A percentile compares a stretch with the other conserved stretches of the same genome.
These are phyloP conservation scores for Rynchops niger DNA, from an alignment of 2,113 vertebrate species.

Conservation along the genomic window DNA sequence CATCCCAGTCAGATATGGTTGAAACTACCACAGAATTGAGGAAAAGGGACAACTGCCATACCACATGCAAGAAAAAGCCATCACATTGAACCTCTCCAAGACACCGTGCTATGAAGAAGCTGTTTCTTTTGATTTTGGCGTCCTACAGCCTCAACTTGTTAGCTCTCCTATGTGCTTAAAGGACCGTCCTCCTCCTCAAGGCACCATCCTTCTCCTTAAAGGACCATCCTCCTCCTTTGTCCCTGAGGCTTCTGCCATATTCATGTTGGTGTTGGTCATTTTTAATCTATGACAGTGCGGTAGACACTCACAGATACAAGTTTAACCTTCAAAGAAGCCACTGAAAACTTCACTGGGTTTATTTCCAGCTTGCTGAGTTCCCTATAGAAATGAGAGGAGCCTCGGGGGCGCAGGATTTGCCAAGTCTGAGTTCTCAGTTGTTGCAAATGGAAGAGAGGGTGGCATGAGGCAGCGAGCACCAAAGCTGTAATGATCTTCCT, in stretches of 20 bases:
- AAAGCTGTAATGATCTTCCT: conserved; percentile 29
- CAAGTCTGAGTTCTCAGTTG: not conserved
- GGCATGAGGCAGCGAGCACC: not conserved
- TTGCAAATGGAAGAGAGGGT: not conserved
- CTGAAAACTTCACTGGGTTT: not conserved
- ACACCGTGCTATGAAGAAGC: not conserved
- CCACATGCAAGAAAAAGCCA: accelerated
- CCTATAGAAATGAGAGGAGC: not conserved
- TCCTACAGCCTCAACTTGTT: not conserved
- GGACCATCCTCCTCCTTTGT: not conserved
- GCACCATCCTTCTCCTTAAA: not conserved
- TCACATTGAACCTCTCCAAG: not conserved
- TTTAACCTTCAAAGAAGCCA: not conserved
- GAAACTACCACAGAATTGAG: not conserved
- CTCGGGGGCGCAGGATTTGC: not conserved
- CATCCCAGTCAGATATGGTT: not conserved
- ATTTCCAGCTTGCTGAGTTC: not conserved
- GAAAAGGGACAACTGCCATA: not conserved
- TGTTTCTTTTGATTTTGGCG: not conserved
- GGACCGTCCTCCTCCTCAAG: not conserved
- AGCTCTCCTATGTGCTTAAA: not conserved
- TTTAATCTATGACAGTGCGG: not conserved
- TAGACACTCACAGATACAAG: not conserved
- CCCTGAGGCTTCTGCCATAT: not conserved
- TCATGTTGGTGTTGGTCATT: not conserved